These are phyloP conservation scores for Drymodes brunneopygia DNA, from an alignment of 2,113 vertebrate species.

Conservation along the genomic window DNA sequence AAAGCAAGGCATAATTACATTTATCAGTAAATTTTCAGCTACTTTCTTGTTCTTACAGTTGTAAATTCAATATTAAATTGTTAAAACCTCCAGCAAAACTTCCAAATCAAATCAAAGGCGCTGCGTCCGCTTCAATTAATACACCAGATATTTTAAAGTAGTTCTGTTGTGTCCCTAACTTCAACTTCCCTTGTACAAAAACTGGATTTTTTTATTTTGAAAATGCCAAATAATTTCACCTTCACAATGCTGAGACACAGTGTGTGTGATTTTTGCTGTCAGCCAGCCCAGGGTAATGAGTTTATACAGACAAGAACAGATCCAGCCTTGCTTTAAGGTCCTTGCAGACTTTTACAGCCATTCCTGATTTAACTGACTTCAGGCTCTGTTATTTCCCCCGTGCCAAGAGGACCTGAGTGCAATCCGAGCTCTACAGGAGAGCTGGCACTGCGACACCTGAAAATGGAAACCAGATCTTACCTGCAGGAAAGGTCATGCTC, in stretches of 20 bases:
- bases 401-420: background rate
- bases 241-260: background rate
- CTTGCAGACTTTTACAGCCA: background rate
- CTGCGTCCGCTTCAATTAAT: background rate
- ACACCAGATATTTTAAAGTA: background rate
- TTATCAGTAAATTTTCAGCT: background rate
- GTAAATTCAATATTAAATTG: background rate
- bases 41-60: background rate
- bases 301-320: background rate
- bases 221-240: background rate
- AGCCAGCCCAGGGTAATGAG: background rate
- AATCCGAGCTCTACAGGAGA: background rate
- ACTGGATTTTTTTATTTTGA: background rate
- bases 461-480: background rate
- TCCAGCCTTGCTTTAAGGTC: background rate
- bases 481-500: background rate
- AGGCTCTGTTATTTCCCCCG: background rate
- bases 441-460: background rate
- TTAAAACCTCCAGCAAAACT: background rate
- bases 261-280: background rate
- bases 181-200: background rate
- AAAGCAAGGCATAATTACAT: background rate
- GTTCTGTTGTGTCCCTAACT: background rate
- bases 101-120: background rate
- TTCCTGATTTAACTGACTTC: background rate